Conservation (phyloP, 2,797 vertebrate genomes). For the Hoplostethus mediterraneus region DNA sequence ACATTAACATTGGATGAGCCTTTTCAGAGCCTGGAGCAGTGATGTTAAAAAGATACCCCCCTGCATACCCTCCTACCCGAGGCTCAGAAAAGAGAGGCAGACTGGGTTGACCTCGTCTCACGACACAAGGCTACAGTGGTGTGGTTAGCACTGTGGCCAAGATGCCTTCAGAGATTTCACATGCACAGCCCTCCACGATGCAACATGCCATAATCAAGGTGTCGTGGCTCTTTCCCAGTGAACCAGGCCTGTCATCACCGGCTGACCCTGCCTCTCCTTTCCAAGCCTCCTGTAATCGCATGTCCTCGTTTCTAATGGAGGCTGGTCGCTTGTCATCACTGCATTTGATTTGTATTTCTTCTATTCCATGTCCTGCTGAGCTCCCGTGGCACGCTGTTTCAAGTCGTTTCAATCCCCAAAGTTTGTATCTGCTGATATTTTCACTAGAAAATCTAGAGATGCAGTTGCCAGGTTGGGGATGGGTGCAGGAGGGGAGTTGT, state of each 20-base stretch:
- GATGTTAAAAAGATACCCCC: constrained; percentile 62
- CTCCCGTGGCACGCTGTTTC: constrained; percentile 31
- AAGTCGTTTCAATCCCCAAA: constrained; percentile 28
- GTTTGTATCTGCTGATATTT: constrained; percentile 35
- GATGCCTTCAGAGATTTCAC: constrained; percentile 30
- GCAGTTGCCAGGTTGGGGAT: constrained; percentile 6
- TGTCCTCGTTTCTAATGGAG: constrained; percentile 22
- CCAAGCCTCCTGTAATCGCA: constrained; percentile 5
- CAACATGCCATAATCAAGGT: constrained; percentile 53
- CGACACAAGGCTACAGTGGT: constrained; percentile 41
- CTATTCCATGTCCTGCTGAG: constrained; percentile 28
- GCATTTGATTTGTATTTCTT: constrained; percentile 28
- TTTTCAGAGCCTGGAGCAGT: constrained; percentile 57
- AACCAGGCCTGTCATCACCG: constrained; percentile 36
- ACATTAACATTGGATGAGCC: constrained; percentile 68
- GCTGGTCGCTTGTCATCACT: constrained; percentile 14
- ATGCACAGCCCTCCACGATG: constrained; percentile 50
- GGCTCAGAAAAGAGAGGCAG: constrained; percentile 54
- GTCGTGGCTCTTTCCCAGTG: constrained; percentile 28
- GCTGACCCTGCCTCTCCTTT: constrained; percentile 14
- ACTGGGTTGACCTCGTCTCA: constrained; percentile 60
- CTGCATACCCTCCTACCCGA: constrained; percentile 56
- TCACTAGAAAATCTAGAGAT: constrained; percentile 27
- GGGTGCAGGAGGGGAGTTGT: constrained; percentile 11
- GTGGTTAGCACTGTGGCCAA: constrained; percentile 53